A percentile compares a stretch with the other conserved stretches of the same genome.
phyloP scores from a whole-genome alignment of 2,113 vertebrate genomes.

The Phrynocephalus versicolor region DNA sequence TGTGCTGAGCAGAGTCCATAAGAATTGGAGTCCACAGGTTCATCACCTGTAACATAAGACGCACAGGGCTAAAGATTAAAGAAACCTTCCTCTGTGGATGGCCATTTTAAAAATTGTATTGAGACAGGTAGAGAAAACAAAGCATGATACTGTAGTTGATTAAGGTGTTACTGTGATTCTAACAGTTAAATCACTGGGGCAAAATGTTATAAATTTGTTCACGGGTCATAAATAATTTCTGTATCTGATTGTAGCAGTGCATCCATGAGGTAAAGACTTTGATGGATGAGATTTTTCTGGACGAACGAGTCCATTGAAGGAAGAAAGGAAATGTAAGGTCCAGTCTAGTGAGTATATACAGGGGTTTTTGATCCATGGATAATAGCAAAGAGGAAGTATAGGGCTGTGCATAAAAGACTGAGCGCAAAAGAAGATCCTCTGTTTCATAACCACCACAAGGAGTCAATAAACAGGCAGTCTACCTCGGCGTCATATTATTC shows the following conservation, averaged over 20 bases:
- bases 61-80: not conserved
- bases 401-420: constrained; percentile 12
- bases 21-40: not conserved
- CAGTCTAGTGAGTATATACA: not conserved
- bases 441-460: constrained; percentile 1
- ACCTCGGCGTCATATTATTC: constrained; percentile 2
- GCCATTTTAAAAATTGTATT: rapidly evolving
- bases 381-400: not conserved
- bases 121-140: not conserved
- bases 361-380: not conserved
- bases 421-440: not conserved
- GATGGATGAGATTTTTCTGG: not conserved
- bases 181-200: constrained; percentile 27
- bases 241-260: not conserved
- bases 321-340: not conserved
- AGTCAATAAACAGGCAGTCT: constrained; percentile 18
- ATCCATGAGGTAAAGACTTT: not conserved
- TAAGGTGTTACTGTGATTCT: constrained; percentile 8
- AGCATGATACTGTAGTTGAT: not conserved
- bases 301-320: not conserved
- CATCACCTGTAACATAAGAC: not conserved
- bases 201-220: constrained; percentile 7
- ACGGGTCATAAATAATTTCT: not conserved
- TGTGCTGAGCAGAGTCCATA: not conserved
- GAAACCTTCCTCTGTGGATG: not conserved